These are phyloP conservation scores for Allolobophora icterica DNA, from an alignment of 2,888 invertebrate genomes.

Conservation along the genomic window DNA sequence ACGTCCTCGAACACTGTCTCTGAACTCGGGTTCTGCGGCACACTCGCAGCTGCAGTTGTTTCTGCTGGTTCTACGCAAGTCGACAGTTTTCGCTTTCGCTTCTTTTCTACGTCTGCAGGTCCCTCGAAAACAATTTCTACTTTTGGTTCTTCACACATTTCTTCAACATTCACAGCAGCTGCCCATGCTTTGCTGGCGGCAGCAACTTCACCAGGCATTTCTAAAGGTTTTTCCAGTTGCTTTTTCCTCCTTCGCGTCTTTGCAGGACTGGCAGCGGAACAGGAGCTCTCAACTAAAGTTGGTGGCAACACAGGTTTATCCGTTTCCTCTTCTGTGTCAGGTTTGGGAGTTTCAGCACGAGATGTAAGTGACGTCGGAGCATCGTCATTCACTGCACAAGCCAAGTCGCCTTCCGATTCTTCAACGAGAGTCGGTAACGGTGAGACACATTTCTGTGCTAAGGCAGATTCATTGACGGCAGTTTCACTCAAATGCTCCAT, in stretches of 20 bases:
- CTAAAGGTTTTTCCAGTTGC: background rate
- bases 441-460: conserved; percentile 1
- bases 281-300: background rate
- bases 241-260: conserved; percentile 18
- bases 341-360: background rate
- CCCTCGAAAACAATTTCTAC: background rate
- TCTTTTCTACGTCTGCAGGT: conserved; percentile 24
- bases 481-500: background rate
- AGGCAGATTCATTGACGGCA: background rate
- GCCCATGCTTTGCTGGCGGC: background rate
- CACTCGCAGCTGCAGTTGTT: background rate
- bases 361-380: background rate
- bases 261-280: background rate
- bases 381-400: background rate
- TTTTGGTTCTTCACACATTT: background rate
- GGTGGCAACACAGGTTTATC: background rate
- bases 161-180: background rate
- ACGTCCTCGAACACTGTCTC: background rate
- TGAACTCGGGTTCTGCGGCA: background rate
- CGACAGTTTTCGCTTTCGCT: background rate
- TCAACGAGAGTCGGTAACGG: background rate
- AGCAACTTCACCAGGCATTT: background rate
- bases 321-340: background rate
- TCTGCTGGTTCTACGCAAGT: background rate
- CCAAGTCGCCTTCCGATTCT: background rate